Evolutionary conservation across 2,888 invertebrate genomes (phyloP).

Genomic region (Ophion slaviceki): DNA sequence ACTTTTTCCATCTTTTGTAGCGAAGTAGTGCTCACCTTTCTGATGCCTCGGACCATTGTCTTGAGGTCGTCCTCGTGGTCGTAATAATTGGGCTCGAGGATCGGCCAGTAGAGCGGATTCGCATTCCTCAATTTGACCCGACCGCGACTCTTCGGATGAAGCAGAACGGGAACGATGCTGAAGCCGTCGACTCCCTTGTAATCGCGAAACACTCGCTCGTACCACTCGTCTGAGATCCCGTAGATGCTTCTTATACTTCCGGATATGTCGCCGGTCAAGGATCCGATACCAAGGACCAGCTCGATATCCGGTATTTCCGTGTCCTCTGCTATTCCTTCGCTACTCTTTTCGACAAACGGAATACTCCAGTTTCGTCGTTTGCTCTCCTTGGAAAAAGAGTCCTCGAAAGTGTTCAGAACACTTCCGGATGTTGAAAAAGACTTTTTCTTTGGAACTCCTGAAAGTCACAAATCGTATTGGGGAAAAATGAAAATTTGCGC

Average conservation of each 20-base stretch:
- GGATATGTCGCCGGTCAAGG: constrained; percentile 89
- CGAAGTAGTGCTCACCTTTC: constrained; percentile 85
- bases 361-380: constrained; percentile 11
- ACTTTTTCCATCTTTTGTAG: neutral
- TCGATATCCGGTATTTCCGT: constrained; percentile 91
- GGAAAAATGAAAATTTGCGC: neutral
- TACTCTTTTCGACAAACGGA: neutral
- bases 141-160: constrained; percentile 91
- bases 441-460: constrained; percentile 46
- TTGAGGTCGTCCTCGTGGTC: constrained; percentile 89
- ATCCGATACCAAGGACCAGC: constrained; percentile 91
- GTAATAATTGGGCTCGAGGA: constrained; percentile 93
- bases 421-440: constrained; percentile 32
- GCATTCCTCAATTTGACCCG: constrained; percentile 88
- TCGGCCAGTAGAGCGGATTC: constrained; percentile 91
- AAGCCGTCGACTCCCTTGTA: constrained; percentile 86
- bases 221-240: constrained; percentile 87
- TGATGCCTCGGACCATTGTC: constrained; percentile 90
- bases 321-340: neutral
- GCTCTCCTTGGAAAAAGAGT: neutral
- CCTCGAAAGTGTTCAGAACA: constrained; percentile 11
- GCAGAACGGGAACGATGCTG: constrained; percentile 89
- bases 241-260: constrained; percentile 88
- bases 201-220: constrained; percentile 85
- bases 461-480: constrained; percentile 1